These are phyloP conservation scores for Protobothrops mucrosquamatus DNA, from an alignment of 2,113 vertebrate genomes.

Conservation along the genomic window DNA sequence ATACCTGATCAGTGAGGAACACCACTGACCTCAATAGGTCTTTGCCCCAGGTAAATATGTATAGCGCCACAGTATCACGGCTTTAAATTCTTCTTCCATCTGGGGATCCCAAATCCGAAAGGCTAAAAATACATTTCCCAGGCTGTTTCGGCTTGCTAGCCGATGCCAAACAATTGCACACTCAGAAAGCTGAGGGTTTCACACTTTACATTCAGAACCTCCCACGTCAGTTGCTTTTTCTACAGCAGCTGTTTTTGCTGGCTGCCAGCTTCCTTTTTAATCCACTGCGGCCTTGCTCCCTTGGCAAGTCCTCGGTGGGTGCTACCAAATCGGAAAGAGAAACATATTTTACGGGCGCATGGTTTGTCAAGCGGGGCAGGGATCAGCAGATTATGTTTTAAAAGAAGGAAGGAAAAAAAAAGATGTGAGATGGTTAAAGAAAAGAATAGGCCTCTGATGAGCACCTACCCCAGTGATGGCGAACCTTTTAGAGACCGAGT, in stretches of 20 bases:
- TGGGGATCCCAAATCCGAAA: not conserved
- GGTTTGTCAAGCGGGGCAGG: constrained; percentile 31
- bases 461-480: not conserved
- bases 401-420: not conserved
- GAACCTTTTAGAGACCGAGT: too few species aligned
- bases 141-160: not conserved
- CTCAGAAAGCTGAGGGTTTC: not conserved
- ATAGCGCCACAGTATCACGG: not conserved
- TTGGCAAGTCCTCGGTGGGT: not conserved
- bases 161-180: not conserved
- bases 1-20: not conserved
- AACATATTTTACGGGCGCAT: constrained; percentile 8
- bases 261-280: not conserved
- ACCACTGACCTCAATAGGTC: not conserved
- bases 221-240: not conserved
- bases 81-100: not conserved
- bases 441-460: not conserved
- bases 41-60: not conserved
- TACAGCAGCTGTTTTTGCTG: not conserved
- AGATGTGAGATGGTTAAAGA: not conserved
- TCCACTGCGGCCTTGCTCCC: not conserved
- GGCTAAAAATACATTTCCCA: not conserved
- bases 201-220: constrained; percentile 12
- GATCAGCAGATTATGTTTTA: constrained; percentile 4
- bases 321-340: not conserved